These are phyloP conservation scores for Boleophthalmus pectinirostris DNA, from an alignment of 2,113 vertebrate genomes.

Conservation along the genomic window DNA sequence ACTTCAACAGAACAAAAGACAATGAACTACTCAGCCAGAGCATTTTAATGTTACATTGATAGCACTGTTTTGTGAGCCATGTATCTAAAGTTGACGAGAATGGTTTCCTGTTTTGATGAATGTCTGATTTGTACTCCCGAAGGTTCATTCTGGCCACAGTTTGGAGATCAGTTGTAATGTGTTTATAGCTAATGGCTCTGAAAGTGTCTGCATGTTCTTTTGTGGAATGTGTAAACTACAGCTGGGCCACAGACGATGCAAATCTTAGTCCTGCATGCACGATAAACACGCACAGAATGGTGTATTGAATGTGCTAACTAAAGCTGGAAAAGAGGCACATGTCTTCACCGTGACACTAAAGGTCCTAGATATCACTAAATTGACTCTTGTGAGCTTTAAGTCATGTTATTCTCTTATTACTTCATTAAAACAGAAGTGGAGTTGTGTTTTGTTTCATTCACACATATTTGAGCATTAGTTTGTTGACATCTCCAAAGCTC, in stretches of 20 bases:
- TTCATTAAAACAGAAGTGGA: too few relatives aligned
- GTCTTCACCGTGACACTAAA: not conserved
- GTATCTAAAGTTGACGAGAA: not conserved
- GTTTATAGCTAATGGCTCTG: not conserved
- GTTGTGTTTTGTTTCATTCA: too few relatives aligned
- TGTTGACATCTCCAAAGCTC: not conserved
- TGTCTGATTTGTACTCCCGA: not conserved
- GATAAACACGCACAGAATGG: not conserved
- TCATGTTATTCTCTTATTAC: too few relatives aligned
- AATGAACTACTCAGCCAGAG: too few relatives aligned
- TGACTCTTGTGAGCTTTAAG: too few relatives aligned
- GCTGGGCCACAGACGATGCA: slow-evolving; percentile 49
- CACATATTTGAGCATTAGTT: not conserved
- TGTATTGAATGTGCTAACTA: not conserved
- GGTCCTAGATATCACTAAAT: too few relatives aligned
- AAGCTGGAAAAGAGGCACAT: not conserved
- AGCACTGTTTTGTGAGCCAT: not conserved
- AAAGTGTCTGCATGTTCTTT: slow-evolving; percentile 5
- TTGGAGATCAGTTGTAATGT: not conserved
- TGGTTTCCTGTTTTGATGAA: not conserved
- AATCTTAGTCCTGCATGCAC: slow-evolving; percentile 22
- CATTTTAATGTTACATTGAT: too few relatives aligned
- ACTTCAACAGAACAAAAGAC: too few relatives aligned
- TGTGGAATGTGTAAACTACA: slow-evolving; percentile 18
- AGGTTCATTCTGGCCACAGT: not conserved